Base-by-base conservation (phyloP, 1,140 invertebrate species). In the Scylla paramamosain region DNA sequence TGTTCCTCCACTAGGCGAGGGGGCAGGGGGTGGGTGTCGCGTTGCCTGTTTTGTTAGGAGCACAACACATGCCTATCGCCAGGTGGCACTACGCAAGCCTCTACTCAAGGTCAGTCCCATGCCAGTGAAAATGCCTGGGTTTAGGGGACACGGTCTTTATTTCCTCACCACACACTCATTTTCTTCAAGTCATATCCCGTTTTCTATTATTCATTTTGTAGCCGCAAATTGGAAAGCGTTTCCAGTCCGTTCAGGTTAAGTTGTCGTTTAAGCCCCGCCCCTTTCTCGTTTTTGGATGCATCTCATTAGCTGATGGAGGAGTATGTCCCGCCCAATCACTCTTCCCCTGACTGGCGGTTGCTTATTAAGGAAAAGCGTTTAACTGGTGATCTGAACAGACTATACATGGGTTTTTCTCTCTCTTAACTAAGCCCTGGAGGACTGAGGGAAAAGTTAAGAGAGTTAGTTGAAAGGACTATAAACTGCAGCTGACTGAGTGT, bases 1-100 rank as follows among this genome's bases (percentile, higher is more conserved):
- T 77, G 20, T 77, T 8, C n/a, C 67, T 77, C 20, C 52, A 20
- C n/a, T 20, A 7, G 67, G 67, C 67, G 67, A 20, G 25, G 67
- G 67, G n/a, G n/a, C n/a, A 20, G 67, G 67, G 67, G 67, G 1
- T 7, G 67, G 67, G 12, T n/a, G 67, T 77, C 67, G 67, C 67
- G 67, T 25, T 25, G 67, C 67, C 67, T 25, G 67, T 77, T 77
- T 7, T 12, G 20, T 77, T n/a, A 77, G 67, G 67, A 77, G 25
- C 67, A 77, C 67, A 77, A 77, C 20, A 77, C 67, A 77, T 77
- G 67, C 67, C 67, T 59, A 1, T 77, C 67, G 67, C 67, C 67
- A n/a, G 67, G 67, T 77, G 90, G 29, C 90, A 91, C 90, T 91
- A 91, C 16, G 29, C 90, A 91, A 91, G 90, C 90, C 67, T 31